phyloP scores from a whole-genome alignment of 2,113 vertebrate genomes.

The Halcyon malimbica region DNA sequence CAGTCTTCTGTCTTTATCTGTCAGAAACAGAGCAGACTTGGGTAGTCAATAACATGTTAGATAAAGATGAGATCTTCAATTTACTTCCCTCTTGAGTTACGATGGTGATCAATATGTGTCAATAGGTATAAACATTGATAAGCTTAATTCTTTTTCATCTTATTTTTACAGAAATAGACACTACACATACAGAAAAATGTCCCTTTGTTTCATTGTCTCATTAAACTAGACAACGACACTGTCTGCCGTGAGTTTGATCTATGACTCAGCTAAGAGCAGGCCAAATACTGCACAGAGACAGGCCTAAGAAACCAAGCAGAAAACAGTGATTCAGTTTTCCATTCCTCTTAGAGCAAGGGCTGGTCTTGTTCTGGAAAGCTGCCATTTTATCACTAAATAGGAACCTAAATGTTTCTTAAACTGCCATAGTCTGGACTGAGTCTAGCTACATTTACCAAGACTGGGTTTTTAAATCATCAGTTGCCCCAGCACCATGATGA shows the following conservation, averaged over 20 bases:
- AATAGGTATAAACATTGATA: background rate
- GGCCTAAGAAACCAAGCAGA: background rate
- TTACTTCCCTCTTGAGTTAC: background rate
- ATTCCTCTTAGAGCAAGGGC: background rate
- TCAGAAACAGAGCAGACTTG: background rate
- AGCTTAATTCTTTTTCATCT: background rate
- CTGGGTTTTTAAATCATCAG: fast-evolving
- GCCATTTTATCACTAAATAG: background rate
- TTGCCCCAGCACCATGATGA: background rate
- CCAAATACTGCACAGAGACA: background rate
- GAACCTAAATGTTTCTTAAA: background rate
- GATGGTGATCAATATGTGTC: background rate
- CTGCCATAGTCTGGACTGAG: background rate
- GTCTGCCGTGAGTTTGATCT: background rate
- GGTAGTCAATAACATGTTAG: background rate
- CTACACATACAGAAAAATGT: background rate
- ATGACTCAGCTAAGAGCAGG: background rate
- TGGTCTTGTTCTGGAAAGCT: background rate
- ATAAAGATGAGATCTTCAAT: background rate
- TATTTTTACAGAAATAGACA: background rate
- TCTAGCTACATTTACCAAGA: background rate
- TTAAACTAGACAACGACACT: background rate
- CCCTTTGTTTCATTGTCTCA: background rate
- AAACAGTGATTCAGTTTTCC: background rate
- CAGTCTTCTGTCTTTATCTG: background rate